A percentile compares a stretch with the other conserved stretches of the same genome.
phyloP scores from a whole-genome alignment of 2,113 vertebrate species.

The Dicrurus megarhynchus region DNA sequence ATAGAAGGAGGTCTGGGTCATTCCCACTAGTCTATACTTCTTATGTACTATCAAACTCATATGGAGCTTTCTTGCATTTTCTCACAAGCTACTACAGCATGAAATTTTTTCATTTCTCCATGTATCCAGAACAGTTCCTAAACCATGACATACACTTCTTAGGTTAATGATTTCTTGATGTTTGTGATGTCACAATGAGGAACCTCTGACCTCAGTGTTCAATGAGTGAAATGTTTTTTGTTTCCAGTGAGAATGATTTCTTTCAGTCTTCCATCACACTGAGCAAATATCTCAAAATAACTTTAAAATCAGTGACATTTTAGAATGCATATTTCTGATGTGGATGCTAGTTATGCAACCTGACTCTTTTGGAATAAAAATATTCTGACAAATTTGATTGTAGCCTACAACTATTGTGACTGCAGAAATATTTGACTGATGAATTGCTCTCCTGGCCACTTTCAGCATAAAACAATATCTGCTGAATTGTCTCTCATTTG shows the following conservation, averaged over 20 bases:
- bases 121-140: background rate
- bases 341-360: background rate
- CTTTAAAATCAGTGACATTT: slow-evolving; percentile 27
- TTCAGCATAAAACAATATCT: background rate
- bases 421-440: background rate
- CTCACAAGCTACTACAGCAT: background rate
- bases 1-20: background rate
- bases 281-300: background rate
- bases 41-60: background rate
- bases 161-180: background rate
- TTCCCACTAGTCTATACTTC: background rate
- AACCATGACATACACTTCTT: background rate
- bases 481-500: background rate
- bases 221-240: background rate
- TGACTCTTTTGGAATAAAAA: background rate
- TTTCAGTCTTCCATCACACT: background rate
- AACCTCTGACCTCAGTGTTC: background rate
- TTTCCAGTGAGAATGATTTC: background rate
- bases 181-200: background rate
- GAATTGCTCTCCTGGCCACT: background rate
- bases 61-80: background rate
- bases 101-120: background rate
- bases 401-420: background rate
- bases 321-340: background rate
- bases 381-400: background rate